Evolutionary conservation across 1,140 invertebrate species (phyloP), one percentile per base, ranked within the genome.

Genomic region (Drosophila chauvacae): DNA sequence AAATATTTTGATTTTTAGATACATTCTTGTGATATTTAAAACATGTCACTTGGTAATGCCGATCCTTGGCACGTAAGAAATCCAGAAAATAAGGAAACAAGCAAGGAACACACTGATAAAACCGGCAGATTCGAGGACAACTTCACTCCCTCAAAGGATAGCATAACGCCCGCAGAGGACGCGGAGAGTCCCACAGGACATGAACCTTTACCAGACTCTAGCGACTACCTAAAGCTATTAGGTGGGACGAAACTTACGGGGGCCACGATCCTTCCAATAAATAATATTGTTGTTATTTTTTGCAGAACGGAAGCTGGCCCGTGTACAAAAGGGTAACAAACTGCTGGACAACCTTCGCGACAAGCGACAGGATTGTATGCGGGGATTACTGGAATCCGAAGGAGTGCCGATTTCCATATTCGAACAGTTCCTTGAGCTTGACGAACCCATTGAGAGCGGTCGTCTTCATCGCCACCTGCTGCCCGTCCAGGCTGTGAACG

Each of bases 341-440:
- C 61, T 94, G 13, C 51, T 94, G n/a, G 83, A 92, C 55, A 93
- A 94, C 50, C 71, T 94, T 26, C 69, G 84, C n/a, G 91, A 92
- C 26, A 94, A 94, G 75, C 91, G 91, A 11, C 87, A 94, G 74
- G 91, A 92, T 62, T 94, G 93, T 58, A 92, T 94, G 87, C 84
- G 91, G 28, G 80, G 93, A 44, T 62, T 94, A 37, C 62, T 94
- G 6, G 70, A 81, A 18, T 63, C 80, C 7, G 69, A 90, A 53
- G 80, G 87, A 30, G 62, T 70, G 6, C 69, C 79, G n/a, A 59
- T 59, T 18, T 47, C 62, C 23, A 81, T 74, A 57, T 69, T 90
- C 23, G 85, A 85, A 28, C 69, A 88, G 26, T 69, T 85, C 23
- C 74, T 94, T 2, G 86, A 91, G 7, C 77, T 94, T 5, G 93